A percentile compares a stretch with the other conserved stretches of the same genome.
Evolutionary conservation across 2,797 vertebrate genomes (phyloP).

Genomic region (Decapterus maruadsi): DNA sequence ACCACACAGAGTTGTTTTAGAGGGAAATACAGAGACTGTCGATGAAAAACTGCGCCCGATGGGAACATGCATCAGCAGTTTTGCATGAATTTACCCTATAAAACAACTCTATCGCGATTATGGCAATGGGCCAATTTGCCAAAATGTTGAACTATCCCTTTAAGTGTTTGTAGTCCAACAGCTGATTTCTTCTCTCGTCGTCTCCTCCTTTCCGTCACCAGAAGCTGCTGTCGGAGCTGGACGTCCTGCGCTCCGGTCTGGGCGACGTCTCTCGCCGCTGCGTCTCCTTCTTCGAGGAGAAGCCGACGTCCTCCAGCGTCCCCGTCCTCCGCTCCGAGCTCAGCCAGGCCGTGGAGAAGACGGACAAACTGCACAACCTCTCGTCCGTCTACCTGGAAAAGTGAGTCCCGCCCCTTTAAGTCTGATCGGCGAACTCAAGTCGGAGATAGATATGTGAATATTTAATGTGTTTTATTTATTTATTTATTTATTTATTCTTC

Average conservation of each 20-base stretch:
- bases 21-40: too few relatives aligned
- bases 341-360: conserved; percentile 89
- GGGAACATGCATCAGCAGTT: too few relatives aligned
- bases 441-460: background rate
- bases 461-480: background rate
- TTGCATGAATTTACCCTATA: too few relatives aligned
- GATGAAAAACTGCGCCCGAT: too few relatives aligned
- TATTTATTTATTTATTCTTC: background rate
- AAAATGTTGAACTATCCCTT: too few relatives aligned
- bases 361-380: conserved; percentile 89
- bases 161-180: too few relatives aligned
- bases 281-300: conserved; percentile 90
- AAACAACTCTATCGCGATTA: too few relatives aligned
- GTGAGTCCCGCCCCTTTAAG: conserved; percentile 80
- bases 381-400: conserved; percentile 93
- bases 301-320: conserved; percentile 87
- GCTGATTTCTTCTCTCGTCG: too few relatives aligned
- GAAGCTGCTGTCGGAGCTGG: conserved; percentile 89
- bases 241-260: conserved; percentile 85
- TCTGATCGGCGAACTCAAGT: background rate
- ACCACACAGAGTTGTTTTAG: too few relatives aligned
- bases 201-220: conserved; percentile 48
- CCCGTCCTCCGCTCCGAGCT: conserved; percentile 91
- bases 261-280: conserved; percentile 89
- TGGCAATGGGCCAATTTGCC: too few relatives aligned